Evolutionary conservation across 92 coral and sea anemone species (phyloP).

Genomic region (Parazoanthus swiftii): DNA sequence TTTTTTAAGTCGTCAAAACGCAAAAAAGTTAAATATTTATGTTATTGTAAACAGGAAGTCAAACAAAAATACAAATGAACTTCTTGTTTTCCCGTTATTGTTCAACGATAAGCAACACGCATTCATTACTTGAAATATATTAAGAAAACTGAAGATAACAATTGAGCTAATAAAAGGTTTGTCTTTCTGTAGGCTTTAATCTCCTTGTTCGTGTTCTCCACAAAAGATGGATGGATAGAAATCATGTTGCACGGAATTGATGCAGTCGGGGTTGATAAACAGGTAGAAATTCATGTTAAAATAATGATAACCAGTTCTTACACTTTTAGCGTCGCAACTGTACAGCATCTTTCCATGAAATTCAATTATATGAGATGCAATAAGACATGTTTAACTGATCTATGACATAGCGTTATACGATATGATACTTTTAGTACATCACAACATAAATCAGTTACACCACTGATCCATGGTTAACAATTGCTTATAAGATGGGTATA

Average conservation of each 20-base stretch:
- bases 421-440: neutral
- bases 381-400: no score
- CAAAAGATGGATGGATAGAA: conserved; percentile 98
- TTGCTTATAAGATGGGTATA: neutral
- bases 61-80: no score
- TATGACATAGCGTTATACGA: neutral
- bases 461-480: neutral
- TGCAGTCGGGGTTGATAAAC: conserved; percentile 87
- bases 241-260: conserved; percentile 95
- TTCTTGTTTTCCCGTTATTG: no score
- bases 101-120: no score
- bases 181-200: conserved; percentile 74
- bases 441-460: neutral
- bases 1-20: no score
- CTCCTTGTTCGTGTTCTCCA: conserved; percentile 87
- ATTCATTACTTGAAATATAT: no score
- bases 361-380: no score
- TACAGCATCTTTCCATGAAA: no score
- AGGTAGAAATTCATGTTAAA: conserved; percentile 51
- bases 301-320: neutral
- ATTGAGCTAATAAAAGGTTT: neutral
- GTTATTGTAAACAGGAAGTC: no score
- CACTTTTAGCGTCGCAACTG: neutral
- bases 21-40: no score
- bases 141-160: no score